Evolutionary conservation across 2,888 invertebrate genomes (phyloP).

Genomic region (Folsomia manolachei): DNA sequence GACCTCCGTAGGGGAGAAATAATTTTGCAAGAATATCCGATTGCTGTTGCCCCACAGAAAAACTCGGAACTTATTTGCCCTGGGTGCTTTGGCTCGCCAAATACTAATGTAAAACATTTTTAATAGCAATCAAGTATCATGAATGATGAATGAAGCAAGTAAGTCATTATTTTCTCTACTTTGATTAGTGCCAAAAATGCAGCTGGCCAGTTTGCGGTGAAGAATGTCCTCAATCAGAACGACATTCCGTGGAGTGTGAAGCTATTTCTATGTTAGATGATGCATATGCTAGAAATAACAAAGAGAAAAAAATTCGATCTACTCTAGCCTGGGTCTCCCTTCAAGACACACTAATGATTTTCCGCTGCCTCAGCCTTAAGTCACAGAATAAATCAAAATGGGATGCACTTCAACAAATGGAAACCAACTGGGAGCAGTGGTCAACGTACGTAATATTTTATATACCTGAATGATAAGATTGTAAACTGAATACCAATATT

Average conservation of each 20-base stretch:
- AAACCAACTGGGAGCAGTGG: conserved; percentile 46
- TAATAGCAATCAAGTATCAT: background rate
- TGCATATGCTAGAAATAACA: background rate
- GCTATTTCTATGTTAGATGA: background rate
- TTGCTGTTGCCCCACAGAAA: conserved; percentile 39
- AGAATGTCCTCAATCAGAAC: conserved; percentile 22
- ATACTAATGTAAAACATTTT: conserved; percentile 18
- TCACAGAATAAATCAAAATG: conserved; percentile 31
- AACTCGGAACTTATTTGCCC: conserved; percentile 37
- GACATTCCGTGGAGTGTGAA: conserved; percentile 36
- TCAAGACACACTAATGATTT: conserved; percentile 42
- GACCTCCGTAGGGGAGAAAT: conserved; percentile 45
- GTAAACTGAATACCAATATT: background rate
- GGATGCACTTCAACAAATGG: conserved; percentile 41
- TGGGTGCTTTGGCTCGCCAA: conserved; percentile 40
- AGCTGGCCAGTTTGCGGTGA: conserved; percentile 40
- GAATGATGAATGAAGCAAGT: background rate
- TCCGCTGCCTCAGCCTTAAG: conserved; percentile 45
- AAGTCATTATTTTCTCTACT: background rate
- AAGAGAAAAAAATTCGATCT: background rate
- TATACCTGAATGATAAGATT: no score
- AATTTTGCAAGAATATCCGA: conserved; percentile 43
- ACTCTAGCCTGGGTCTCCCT: conserved; percentile 26
- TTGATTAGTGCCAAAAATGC: conserved; percentile 37
- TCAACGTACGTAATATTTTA: conserved; percentile 35